These are phyloP conservation scores for Eretmochelys imbricata DNA, from an alignment of 2,113 vertebrate genomes.

Conservation along the genomic window DNA sequence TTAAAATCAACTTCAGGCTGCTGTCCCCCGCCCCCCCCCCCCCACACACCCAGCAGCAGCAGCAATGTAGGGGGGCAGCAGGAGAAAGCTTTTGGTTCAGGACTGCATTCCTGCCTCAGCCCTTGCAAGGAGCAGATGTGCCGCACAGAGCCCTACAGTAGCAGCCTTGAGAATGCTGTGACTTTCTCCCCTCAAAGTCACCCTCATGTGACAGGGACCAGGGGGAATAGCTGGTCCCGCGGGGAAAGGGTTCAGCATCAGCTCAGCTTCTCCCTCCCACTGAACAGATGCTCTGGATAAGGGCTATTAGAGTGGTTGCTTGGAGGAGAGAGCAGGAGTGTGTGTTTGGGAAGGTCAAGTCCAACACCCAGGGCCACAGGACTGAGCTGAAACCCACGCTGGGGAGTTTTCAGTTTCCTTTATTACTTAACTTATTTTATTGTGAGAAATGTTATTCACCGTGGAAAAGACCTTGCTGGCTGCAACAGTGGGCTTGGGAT, in stretches of 20 bases:
- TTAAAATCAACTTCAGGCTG: background rate
- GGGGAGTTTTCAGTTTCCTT: background rate
- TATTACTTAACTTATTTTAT: background rate
- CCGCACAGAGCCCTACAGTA: background rate
- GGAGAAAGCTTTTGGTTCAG: background rate
- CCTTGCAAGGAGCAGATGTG: background rate
- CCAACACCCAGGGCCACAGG: background rate
- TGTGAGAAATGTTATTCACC: background rate
- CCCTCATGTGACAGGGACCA: background rate
- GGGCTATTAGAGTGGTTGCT: background rate
- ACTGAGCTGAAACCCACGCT: background rate
- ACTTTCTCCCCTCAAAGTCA: background rate
- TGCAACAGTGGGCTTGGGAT: background rate
- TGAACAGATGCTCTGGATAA: background rate
- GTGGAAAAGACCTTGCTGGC: background rate
- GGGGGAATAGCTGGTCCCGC: background rate
- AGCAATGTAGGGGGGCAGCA: background rate
- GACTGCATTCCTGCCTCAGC: background rate
- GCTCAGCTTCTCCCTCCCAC: background rate
- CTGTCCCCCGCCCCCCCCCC: too few species aligned
- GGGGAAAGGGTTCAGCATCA: background rate
- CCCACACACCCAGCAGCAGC: background rate
- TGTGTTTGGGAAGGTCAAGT: background rate
- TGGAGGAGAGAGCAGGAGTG: background rate
- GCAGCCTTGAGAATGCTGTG: background rate